Evolutionary conservation across 2,113 vertebrate genomes (phyloP), one percentile per base, ranked within the genome.

Genomic region (Diphyllodes magnificus): DNA sequence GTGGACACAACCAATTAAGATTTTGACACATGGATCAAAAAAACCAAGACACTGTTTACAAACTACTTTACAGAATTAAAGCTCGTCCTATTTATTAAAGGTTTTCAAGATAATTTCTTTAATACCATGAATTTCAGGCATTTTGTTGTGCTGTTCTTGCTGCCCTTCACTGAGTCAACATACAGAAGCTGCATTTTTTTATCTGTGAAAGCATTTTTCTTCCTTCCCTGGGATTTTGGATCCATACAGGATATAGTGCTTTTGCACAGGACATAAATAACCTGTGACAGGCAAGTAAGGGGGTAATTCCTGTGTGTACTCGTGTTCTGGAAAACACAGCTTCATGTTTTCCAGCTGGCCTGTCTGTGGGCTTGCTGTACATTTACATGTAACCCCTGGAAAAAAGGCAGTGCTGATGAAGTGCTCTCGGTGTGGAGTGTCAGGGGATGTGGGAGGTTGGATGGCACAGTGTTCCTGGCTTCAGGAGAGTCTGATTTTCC

Each of bases 31-130:
- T 27, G 17, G 51, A 30, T 88, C 37, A 50, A 57, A 57, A 57
- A 50, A 60, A 8, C 0, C 14, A 57, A 23, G 56, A 35, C 22
- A 7, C 3, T 1, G 0, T 57, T 70, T 27, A 49, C 25, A 8
- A 56, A 45, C 15, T 60, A 5, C 42, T 44, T 57, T 28, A n/a
- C 22, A 33, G 68, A 83, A 89, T 37, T 73, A 35, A 64, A 86
- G 20, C 7, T 30, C 28, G 54, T 81, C 44, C 39, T 63, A 31
- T 94, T 64, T 40, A 35, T 84, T 42, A 47, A 65, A 9, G 30
- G 8, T 69, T 84, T 42, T 37, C 37, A 37, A 37, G 21, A 47
- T 45, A 10, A 47, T 70, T 69, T 89, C 39, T 42, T 80, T n/a
- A 65, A 47, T 69, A 25, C 12, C 7, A 6, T 39, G 23, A 44